These are phyloP conservation scores for Linepithema humile DNA, from an alignment of 1,140 invertebrate species.

Conservation along the genomic window DNA sequence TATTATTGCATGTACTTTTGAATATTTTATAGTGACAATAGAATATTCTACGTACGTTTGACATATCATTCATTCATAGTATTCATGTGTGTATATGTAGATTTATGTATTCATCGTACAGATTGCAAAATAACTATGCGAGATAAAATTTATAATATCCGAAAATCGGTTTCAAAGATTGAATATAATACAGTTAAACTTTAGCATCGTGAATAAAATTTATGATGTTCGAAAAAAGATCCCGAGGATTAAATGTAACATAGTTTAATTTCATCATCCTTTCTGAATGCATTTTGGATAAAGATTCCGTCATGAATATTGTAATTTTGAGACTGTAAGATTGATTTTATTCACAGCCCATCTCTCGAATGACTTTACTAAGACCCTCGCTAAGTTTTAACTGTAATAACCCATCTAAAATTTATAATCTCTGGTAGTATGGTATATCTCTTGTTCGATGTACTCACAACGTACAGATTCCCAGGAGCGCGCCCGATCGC, in stretches of 20 bases:
- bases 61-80: too few relatives aligned
- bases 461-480: conserved; percentile 27
- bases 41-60: background rate
- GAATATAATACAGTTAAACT: background rate
- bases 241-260: background rate
- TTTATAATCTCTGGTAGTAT: conserved; percentile 19
- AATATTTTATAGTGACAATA: background rate
- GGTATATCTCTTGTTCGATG: conserved; percentile 39
- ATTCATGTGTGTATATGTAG: too few relatives aligned
- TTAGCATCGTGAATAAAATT: background rate
- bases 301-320: background rate
- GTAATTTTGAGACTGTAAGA: background rate
- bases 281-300: background rate
- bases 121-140: background rate
- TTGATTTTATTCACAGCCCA: background rate
- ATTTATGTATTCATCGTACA: background rate
- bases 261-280: background rate
- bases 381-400: background rate
- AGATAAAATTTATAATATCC: background rate
- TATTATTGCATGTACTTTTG: background rate
- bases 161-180: background rate
- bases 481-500: conserved; percentile 8
- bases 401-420: conserved; percentile 12
- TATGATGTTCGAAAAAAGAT: background rate
- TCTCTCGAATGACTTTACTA: background rate